Evolutionary conservation across 2,888 invertebrate genomes (phyloP).

Genomic region (Temnothorax ravouxi): DNA sequence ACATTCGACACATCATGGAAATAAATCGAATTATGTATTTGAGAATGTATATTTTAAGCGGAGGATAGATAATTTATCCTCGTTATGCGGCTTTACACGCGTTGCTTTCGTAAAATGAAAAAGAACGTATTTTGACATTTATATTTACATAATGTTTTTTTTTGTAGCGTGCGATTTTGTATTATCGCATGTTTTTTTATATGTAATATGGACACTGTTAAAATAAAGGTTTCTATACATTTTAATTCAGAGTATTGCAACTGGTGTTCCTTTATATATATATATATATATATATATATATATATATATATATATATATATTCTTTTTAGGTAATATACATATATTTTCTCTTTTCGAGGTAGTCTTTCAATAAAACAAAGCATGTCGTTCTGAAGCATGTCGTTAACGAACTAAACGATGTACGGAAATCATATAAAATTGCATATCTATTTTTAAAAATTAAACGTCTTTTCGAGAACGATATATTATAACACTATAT

Average conservation of each 20-base stretch:
- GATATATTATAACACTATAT: neutral
- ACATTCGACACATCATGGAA: neutral
- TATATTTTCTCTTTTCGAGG: constrained; percentile 18
- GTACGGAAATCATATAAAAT: neutral
- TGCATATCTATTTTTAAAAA: neutral
- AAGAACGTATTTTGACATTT: constrained; percentile 23
- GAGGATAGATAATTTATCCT: constrained; percentile 26
- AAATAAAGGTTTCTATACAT: constrained; percentile 74
- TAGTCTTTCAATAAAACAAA: neutral
- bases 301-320: constrained; percentile 12
- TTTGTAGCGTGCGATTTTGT: constrained; percentile 48
- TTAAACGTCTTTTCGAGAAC: neutral
- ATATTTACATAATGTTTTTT: constrained; percentile 40
- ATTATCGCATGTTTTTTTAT: constrained; percentile 67
- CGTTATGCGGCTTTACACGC: constrained; percentile 12
- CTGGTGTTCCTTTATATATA: constrained; percentile 66
- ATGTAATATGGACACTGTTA: constrained; percentile 68
- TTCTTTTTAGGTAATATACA: constrained; percentile 3
- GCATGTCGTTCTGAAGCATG: constrained; percentile 5
- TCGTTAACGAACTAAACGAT: neutral
- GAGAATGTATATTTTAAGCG: constrained; percentile 40
- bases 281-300: constrained; percentile 15
- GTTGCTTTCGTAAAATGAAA: constrained; percentile 20
- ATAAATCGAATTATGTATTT: constrained; percentile 14
- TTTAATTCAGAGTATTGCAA: constrained; percentile 70